Percentiles rank a stretch among this genome's conserved stretches.
Conservation (phyloP, 2,113 vertebrate genomes). For the Antigone vipio region DNA sequence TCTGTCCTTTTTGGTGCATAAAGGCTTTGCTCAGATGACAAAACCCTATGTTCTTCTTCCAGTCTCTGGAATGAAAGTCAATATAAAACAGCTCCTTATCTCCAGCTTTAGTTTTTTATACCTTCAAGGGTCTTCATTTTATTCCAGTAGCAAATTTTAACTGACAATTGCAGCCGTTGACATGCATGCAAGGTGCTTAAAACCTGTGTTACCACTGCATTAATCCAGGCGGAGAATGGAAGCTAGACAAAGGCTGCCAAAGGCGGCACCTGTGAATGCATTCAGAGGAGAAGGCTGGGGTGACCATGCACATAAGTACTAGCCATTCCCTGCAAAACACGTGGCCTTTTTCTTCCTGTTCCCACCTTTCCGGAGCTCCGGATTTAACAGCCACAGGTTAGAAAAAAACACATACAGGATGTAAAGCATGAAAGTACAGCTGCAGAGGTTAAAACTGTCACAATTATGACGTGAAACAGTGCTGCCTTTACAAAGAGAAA, state of each 20-base stretch:
- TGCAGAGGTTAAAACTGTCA: neutral
- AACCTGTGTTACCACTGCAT: neutral
- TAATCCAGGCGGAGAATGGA: neutral
- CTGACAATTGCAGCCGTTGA: neutral
- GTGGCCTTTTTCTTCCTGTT: neutral
- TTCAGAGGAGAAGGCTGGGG: neutral
- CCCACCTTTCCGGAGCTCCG: neutral
- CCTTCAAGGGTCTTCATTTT: slow-evolving; percentile 25
- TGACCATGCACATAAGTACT: neutral
- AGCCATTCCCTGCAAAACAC: neutral
- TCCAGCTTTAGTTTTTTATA: neutral
- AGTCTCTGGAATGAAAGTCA: slow-evolving; percentile 35
- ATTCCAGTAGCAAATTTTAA: slow-evolving; percentile 31
- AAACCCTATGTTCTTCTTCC: neutral
- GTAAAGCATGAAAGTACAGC: neutral
- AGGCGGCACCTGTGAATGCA: neutral
- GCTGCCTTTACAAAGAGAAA: neutral
- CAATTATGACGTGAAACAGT: neutral
- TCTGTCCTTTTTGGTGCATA: neutral
- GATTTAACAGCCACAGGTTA: neutral
- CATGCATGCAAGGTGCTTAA: neutral
- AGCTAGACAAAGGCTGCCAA: neutral
- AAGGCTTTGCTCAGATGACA: slow-evolving; percentile 13
- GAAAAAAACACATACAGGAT: neutral
- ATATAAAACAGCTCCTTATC: slow-evolving; percentile 25